Evolutionary conservation across 2,797 vertebrate species (phyloP).

Genomic region (Staurois parvus): DNA sequence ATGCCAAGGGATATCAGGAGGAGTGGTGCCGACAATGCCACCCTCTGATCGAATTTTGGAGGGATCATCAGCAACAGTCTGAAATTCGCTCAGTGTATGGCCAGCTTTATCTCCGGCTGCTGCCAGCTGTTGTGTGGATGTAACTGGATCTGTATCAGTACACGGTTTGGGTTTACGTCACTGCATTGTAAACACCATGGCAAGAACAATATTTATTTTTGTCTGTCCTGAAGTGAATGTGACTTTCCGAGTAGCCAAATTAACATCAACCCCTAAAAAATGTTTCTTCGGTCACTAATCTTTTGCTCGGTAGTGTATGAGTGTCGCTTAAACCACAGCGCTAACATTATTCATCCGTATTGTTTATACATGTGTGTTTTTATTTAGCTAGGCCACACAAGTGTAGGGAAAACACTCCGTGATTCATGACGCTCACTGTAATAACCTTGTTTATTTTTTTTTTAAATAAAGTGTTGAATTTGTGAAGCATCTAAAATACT

Average conservation of each 20-base stretch:
- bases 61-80: no score
- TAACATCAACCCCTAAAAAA: background rate
- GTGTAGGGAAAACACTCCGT: background rate
- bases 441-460: background rate
- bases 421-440: constrained; percentile 7
- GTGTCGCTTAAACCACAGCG: constrained; percentile 19
- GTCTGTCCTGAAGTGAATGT: background rate
- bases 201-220: background rate
- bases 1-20: no score
- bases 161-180: background rate
- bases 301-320: background rate
- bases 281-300: background rate
- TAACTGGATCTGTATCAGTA: background rate
- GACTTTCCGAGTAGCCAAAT: background rate
- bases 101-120: background rate
- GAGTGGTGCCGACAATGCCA: no score
- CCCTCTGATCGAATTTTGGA: no score
- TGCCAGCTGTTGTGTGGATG: background rate
- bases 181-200: background rate
- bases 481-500: background rate
- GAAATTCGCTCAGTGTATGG: no score
- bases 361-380: constrained; percentile 23
- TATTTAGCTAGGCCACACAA: constrained; percentile 4
- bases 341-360: background rate
- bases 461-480: constrained; percentile 6